Evolutionary conservation across 1,140 invertebrate species (phyloP).

Genomic region (Spodoptera frugiperda): DNA sequence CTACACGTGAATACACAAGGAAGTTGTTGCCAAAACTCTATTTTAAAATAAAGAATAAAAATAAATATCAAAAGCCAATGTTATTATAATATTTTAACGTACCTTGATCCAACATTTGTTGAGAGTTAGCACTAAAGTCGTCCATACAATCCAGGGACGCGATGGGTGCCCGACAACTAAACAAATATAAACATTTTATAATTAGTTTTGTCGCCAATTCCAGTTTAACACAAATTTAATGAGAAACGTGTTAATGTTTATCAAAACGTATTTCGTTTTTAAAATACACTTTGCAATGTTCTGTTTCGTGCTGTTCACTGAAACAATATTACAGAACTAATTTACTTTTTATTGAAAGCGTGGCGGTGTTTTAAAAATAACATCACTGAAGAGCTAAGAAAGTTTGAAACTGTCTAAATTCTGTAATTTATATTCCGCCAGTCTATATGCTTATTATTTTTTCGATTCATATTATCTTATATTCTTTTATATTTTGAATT

Average conservation of each 20-base stretch:
- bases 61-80: background rate
- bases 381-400: constrained; percentile 26
- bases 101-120: constrained; percentile 86
- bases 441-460: constrained; percentile 18
- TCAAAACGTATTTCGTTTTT: background rate
- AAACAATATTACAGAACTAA: constrained; percentile 20
- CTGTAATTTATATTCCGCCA: constrained; percentile 24
- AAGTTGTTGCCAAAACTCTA: background rate
- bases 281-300: background rate
- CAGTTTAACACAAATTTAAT: constrained; percentile 10
- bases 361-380: constrained; percentile 31
- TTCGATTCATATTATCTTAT: background rate
- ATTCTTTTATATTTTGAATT: background rate
- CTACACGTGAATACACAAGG: background rate
- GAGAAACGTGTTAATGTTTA: constrained; percentile 8
- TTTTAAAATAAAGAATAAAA: background rate
- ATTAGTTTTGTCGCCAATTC: constrained; percentile 27
- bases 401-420: constrained; percentile 28
- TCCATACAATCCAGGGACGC: constrained; percentile 97
- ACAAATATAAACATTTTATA: constrained; percentile 55
- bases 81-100: constrained; percentile 39
- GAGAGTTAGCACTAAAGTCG: constrained; percentile 91
- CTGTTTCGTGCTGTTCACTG: background rate
- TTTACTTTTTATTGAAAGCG: constrained; percentile 32
- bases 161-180: constrained; percentile 95